These are phyloP conservation scores for Falco peregrinus DNA, from an alignment of 2,797 vertebrate species.

Conservation along the genomic window DNA sequence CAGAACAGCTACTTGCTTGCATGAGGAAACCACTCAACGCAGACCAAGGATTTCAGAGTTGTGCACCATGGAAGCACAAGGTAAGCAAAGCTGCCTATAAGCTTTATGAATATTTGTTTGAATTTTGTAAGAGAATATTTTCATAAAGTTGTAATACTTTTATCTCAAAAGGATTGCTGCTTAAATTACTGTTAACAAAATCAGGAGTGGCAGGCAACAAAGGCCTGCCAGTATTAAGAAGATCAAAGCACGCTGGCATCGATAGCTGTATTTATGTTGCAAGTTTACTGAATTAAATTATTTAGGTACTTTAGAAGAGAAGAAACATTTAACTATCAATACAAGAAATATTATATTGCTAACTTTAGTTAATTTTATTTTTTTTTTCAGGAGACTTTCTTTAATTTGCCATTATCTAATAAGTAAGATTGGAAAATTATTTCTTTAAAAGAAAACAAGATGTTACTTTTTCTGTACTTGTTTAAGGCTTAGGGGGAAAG, in stretches of 20 bases:
- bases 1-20: neutral
- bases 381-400: neutral
- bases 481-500: neutral
- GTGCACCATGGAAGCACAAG: rapidly evolving
- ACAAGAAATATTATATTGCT: neutral
- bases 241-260: conserved; percentile 4
- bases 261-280: conserved; percentile 15
- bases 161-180: neutral
- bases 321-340: neutral
- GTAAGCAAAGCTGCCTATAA: neutral
- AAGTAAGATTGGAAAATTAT: neutral
- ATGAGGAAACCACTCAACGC: rapidly evolving
- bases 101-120: neutral
- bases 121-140: neutral
- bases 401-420: neutral
- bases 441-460: neutral
- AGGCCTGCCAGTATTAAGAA: conserved; percentile 16
- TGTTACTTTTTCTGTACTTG: neutral
- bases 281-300: neutral
- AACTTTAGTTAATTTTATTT: neutral
- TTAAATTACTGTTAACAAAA: conserved; percentile 35
- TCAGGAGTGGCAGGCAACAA: conserved; percentile 21
- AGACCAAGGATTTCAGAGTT: neutral
- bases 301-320: neutral
- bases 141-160: conserved; percentile 29